Evolutionary conservation across 2,113 vertebrate species (phyloP).

Genomic region (Tichodroma muraria): DNA sequence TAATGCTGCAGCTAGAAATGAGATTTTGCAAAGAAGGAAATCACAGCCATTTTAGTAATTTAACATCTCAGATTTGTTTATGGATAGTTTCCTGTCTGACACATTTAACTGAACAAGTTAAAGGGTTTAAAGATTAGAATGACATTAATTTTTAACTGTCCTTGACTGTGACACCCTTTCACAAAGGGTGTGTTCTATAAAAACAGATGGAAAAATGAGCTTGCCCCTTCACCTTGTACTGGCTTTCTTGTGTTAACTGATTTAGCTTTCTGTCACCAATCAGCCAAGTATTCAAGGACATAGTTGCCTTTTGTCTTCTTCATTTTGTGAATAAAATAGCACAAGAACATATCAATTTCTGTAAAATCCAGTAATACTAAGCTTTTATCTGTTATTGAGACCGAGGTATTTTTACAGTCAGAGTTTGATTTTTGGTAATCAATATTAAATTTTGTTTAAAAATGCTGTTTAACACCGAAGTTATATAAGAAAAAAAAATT

Average conservation of each 20-base stretch:
- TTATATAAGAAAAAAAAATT: not conserved
- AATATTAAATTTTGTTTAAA: not conserved
- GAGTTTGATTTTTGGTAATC: not conserved
- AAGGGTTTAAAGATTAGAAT: constrained; percentile 58
- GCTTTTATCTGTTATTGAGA: not conserved
- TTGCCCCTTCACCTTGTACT: not conserved
- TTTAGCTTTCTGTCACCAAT: not conserved
- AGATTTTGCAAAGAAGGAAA: constrained; percentile 67
- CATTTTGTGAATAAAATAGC: not conserved
- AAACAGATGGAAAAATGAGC: constrained; percentile 54
- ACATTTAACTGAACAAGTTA: constrained; percentile 52
- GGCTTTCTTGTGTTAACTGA: not conserved
- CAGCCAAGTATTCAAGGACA: not conserved
- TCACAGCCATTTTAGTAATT: constrained; percentile 63
- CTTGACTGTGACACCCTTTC: constrained; percentile 37
- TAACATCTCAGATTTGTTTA: constrained; percentile 61
- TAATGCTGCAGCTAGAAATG: constrained; percentile 34
- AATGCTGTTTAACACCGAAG: not conserved
- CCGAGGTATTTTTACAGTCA: not conserved
- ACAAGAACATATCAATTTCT: not conserved
- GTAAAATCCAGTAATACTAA: not conserved
- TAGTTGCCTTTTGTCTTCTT: not conserved
- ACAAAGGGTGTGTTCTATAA: constrained; percentile 25
- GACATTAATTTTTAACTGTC: constrained; percentile 55
- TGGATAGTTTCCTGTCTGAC: constrained; percentile 63